Evolutionary conservation across 1,140 invertebrate genomes (phyloP), one percentile per base, ranked within the genome.

Genomic region (Trichonephila clavipes): DNA sequence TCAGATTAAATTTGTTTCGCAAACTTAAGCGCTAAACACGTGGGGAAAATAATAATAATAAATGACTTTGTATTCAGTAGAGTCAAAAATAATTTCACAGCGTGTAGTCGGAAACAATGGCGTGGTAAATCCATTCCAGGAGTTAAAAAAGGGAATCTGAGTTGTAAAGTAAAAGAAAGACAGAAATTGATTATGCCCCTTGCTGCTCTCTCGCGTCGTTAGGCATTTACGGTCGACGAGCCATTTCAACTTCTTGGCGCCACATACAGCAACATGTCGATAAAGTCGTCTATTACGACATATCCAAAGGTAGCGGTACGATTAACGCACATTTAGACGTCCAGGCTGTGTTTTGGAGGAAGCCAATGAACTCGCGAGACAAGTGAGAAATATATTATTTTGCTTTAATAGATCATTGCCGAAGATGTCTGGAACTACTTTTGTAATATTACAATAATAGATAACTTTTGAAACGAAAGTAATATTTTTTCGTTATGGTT

Each of bases 181-280:
- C 83, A 34, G 83, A 85, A 85, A 92, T 92, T 92, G 77, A 92
- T 92, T 85, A 92, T 66, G 81, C 90, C 90, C 90, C 90, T 82
- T 58, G 81, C 90, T 92, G 90, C 59, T 92, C 34, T 85, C 51
- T 85, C 90, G 62, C 77, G 61, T 92, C 90, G 90, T 92, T 92
- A 92, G 34, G 90, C 90, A 59, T 85, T 92, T 85, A 92, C 81
- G 90, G 61, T 85, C 90, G 58, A 58, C 28, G 82, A 66, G 90
- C n/a, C 90, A 82, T 92, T 92, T 61, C 14, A 64, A 85, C 61
- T 51, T 69, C 40, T 66, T 92, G 90, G 90, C 90, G 90, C 90
- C 90, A 88, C 72, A 34, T 34, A 64, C 16, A 19, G 90, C 90
- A 92, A 92, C 90, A 92, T 59, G 90, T 92, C 90, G 77, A 92